Conservation (phyloP, 2,888 invertebrate genomes). For the Pediacus dermestoides region DNA sequence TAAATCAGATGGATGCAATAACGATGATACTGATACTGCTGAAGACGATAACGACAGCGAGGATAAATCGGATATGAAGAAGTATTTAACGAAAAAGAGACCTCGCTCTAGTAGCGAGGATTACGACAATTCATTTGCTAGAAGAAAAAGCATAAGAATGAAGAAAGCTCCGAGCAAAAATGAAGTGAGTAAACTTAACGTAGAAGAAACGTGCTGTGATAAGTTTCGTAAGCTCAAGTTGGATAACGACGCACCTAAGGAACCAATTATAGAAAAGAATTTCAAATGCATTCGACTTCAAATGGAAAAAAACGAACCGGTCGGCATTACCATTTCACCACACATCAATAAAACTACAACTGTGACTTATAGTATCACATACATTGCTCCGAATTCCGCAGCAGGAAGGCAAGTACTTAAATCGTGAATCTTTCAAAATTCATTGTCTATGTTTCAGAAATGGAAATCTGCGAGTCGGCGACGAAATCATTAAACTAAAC, state of each 20-base stretch:
- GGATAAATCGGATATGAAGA: constrained; percentile 18
- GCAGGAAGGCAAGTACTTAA: constrained; percentile 49
- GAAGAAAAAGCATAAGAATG: constrained; percentile 24
- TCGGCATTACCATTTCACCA: constrained; percentile 37
- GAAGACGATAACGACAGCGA: constrained; percentile 35
- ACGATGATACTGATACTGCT: constrained; percentile 38
- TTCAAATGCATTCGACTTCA: constrained; percentile 41
- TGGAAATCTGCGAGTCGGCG: constrained; percentile 76
- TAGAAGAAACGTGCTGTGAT: constrained; percentile 27
- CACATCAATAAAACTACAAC: constrained; percentile 26
- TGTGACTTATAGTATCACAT: constrained; percentile 50
- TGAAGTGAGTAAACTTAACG: constrained; percentile 18
- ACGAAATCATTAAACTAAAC: constrained; percentile 87
- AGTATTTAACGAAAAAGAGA: constrained; percentile 26
- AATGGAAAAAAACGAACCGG: constrained; percentile 27
- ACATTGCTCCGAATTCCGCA: constrained; percentile 52
- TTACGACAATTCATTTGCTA: constrained; percentile 14
- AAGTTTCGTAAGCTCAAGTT: constrained; percentile 30
- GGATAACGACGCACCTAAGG: constrained; percentile 4
- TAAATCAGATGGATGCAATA: constrained; percentile 19
- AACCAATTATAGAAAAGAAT: constrained; percentile 32
- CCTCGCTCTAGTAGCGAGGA: constrained; percentile 26
- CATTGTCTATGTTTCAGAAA: constrained; percentile 55
- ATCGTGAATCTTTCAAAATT: constrained; percentile 5
- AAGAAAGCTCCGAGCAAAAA: constrained; percentile 24